phyloP scores from a whole-genome alignment of 2,888 invertebrate genomes.

The Drosophila anceps region DNA sequence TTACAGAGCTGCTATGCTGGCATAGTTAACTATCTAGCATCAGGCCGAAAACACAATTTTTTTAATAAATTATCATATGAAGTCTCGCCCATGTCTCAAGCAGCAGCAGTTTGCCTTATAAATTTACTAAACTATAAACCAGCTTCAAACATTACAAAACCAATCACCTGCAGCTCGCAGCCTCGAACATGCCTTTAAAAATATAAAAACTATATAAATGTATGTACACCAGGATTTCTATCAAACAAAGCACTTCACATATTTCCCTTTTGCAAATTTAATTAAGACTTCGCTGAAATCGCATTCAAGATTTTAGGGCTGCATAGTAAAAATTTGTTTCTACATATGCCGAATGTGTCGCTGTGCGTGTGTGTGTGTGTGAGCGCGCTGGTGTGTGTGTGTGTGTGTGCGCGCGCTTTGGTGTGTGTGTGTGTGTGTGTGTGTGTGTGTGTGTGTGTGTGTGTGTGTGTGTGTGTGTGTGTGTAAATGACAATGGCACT shows the following conservation, averaged over 20 bases:
- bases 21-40: no score
- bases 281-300: constrained; percentile 3
- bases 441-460: constrained; percentile 22
- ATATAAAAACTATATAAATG: not conserved
- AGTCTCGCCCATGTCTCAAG: not conserved
- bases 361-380: constrained; percentile 18
- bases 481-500: constrained; percentile 31
- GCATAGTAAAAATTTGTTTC: constrained; percentile 31
- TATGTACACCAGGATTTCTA: no score
- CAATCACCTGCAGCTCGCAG: not conserved
- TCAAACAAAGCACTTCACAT: not conserved
- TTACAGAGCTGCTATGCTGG: no score
- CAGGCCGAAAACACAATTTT: no score
- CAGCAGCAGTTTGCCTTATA: not conserved
- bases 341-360: not conserved
- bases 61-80: no score
- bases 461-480: not conserved
- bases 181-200: not conserved
- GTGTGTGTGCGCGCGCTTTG: constrained; percentile 27
- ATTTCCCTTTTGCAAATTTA: constrained; percentile 1
- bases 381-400: not conserved
- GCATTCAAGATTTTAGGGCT: constrained; percentile 20
- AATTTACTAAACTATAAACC: not conserved
- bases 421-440: constrained; percentile 13
- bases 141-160: not conserved